A percentile compares a stretch with the other conserved stretches of the same genome.
These are phyloP conservation scores for Bacillus rossius DNA, from an alignment of 1,140 invertebrate genomes.

Conservation along the genomic window DNA sequence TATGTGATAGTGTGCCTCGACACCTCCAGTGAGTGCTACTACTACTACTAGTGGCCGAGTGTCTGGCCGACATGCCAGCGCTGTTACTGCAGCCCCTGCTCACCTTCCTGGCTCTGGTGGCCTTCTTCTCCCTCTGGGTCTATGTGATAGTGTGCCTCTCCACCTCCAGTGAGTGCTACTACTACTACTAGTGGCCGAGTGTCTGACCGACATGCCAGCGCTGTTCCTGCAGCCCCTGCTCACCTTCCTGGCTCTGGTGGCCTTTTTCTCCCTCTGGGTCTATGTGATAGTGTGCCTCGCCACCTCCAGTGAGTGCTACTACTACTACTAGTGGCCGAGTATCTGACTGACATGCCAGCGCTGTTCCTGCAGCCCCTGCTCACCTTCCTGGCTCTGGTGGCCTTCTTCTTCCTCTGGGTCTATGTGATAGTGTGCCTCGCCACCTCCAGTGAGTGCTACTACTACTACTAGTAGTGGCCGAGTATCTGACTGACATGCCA, in stretches of 20 bases:
- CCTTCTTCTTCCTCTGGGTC: conserved; percentile 84
- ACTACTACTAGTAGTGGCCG: too few relatives aligned
- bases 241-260: conserved; percentile 70
- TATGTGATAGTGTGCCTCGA: conserved; percentile 64
- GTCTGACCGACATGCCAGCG: conserved; percentile 74
- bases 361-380: conserved; percentile 82
- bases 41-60: too few relatives aligned
- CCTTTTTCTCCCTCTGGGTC: conserved; percentile 84
- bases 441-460: conserved; percentile 66
- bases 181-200: too few relatives aligned
- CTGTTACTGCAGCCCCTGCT: conserved; percentile 82
- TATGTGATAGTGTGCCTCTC: conserved; percentile 64
- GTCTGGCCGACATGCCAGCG: conserved; percentile 74
- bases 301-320: conserved; percentile 66
- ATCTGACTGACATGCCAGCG: conserved; percentile 74
- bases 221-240: conserved; percentile 82
- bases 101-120: conserved; percentile 70
- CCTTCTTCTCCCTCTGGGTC: conserved; percentile 84
- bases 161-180: conserved; percentile 66
- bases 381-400: conserved; percentile 70
- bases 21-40: conserved; percentile 66
- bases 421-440: conserved; percentile 64
- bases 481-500: conserved; percentile 74
- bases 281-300: conserved; percentile 64
- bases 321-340: too few relatives aligned